Base-by-base conservation (phyloP, 2,888 invertebrate species). In the Abrostola triplasia region DNA sequence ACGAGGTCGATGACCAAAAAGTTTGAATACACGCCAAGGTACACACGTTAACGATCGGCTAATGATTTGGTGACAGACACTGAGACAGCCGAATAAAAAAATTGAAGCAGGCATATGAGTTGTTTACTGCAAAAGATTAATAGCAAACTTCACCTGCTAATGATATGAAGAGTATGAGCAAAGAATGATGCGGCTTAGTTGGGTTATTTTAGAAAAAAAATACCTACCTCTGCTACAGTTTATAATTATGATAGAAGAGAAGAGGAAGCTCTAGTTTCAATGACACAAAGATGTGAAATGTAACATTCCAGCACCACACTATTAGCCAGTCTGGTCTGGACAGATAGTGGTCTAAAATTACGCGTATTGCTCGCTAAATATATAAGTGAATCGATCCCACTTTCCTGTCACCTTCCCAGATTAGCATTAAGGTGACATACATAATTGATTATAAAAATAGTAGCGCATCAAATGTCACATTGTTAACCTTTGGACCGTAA, bases 11-110 rank as follows among this genome's bases (percentile, higher is more conserved):
- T 69, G 78, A 66, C 79, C 68, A 64, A 35, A 59, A 52, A 48
- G 44, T 59, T 80, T 80, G 80, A 77, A 71, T 67, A 63, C 59
- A 60, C 63, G 78, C 81, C 81, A 78, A 71, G 64, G 60, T 60
- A 65, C 51, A 12, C 52, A 63, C 51, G 61, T 67, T 60, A 63
- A 67, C 42, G 63, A 67, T 70, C 36, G 36, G 51, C 70, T 62
- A 78, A 69, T 52, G 57, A 60, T 75, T 59, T 61, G 49, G 36
- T 75, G 81, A 78, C 66, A 58, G 76, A 54, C 57, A 61, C 36
- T 36, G 24, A 64, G 58, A 70, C 58, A 64, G 52, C n/a, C 8
- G n/a, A 36, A 59, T n/a, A 37, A 62, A 59, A 64, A 35, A 60
- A 55, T 37, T 40, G 11, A 40, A 37, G 8, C 41, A 24, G 50